These are phyloP conservation scores for Aythya baeri DNA, from an alignment of 2,113 vertebrate genomes.

Conservation along the genomic window DNA sequence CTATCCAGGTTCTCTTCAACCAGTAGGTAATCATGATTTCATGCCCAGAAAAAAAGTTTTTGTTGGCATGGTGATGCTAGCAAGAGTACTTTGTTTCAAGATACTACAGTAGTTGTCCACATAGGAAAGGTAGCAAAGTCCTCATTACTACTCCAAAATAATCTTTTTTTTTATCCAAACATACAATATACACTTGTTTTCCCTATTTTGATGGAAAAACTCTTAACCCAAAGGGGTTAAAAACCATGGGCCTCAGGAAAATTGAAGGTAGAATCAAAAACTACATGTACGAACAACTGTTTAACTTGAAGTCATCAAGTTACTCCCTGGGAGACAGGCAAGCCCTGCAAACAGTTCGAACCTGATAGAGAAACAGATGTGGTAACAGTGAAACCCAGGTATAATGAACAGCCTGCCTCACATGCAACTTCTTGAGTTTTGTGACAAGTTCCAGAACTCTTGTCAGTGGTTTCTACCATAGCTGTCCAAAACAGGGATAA, in stretches of 20 bases:
- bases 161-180: background rate
- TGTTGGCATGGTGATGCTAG: background rate
- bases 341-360: background rate
- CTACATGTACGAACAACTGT: background rate
- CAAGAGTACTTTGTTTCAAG: background rate
- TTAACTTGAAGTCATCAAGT: background rate
- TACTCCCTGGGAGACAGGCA: background rate
- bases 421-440: background rate
- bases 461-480: background rate
- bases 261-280: background rate
- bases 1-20: background rate
- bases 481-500: background rate
- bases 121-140: background rate
- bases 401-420: background rate
- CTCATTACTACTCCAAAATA: background rate
- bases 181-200: background rate
- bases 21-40: background rate
- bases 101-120: background rate
- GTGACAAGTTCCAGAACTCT: background rate
- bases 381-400: background rate
- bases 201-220: background rate
- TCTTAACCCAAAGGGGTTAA: background rate
- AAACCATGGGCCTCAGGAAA: background rate
- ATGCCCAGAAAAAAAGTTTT: background rate
- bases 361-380: background rate